Conservation (phyloP, 2,888 invertebrate species). For the Proisotoma minuta region DNA sequence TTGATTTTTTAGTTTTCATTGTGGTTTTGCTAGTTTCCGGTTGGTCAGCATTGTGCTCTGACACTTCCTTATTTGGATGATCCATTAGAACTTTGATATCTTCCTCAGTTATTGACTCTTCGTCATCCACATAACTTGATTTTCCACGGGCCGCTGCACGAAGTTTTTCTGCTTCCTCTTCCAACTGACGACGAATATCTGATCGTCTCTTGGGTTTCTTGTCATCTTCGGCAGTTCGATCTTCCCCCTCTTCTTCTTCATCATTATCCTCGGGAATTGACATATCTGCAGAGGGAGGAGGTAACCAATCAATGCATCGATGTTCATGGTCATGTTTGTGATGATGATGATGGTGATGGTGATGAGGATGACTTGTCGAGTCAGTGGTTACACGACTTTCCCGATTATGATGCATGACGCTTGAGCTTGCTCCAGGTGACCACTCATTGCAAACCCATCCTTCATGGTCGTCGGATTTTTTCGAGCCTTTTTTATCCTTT, state of each 20-base stretch:
- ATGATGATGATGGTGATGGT: no score
- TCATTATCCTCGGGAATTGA: not conserved
- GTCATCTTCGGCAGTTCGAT: not conserved
- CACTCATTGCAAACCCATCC: not conserved
- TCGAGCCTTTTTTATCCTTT: no score
- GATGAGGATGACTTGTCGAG: no score
- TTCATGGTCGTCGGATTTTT: no score
- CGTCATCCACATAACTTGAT: not conserved
- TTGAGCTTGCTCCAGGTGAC: not conserved
- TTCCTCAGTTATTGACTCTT: constrained; percentile 6
- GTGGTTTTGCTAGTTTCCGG: no score
- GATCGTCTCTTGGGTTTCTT: not conserved
- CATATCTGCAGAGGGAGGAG: not conserved
- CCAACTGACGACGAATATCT: constrained; percentile 21
- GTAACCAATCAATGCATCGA: not conserved
- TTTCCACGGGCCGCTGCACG: not conserved
- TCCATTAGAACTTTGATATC: constrained; percentile 4
- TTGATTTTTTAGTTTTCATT: not conserved
- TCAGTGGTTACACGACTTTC: no score
- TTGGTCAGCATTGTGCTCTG: no score
- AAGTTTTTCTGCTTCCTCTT: constrained; percentile 5
- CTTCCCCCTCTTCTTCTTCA: not conserved
- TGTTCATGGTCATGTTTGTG: not conserved
- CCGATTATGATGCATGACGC: no score
- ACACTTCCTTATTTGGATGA: not conserved